phyloP scores from a whole-genome alignment of 2,888 invertebrate genomes.

The Xestia c-nigrum region DNA sequence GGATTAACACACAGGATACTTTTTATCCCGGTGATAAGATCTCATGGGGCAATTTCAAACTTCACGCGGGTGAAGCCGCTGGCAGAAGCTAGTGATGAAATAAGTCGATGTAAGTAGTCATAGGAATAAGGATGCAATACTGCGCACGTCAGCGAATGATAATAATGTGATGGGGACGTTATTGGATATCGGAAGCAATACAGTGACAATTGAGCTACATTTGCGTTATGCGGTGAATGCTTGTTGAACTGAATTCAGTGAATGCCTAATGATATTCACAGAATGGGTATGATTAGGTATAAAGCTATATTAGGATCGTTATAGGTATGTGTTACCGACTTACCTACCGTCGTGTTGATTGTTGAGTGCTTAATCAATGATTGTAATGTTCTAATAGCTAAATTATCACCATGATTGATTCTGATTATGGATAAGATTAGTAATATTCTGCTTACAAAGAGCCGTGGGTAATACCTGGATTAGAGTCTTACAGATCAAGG shows the following conservation, averaged over 20 bases:
- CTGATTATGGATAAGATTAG: background rate
- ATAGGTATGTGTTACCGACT: background rate
- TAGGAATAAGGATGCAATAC: constrained; percentile 37
- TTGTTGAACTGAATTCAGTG: constrained; percentile 51
- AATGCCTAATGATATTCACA: constrained; percentile 46
- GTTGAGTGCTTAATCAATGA: constrained; percentile 3
- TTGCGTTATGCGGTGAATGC: constrained; percentile 49
- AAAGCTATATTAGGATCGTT: constrained; percentile 9
- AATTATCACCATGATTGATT: background rate
- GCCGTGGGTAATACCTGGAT: background rate
- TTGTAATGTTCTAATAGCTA: background rate
- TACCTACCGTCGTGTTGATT: constrained; percentile 5
- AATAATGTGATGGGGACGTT: constrained; percentile 41
- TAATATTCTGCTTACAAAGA: background rate
- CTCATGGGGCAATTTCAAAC: no score
- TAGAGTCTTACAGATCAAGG: background rate
- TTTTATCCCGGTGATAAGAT: no score
- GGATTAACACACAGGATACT: no score
- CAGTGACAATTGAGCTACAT: constrained; percentile 39
- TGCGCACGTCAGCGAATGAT: constrained; percentile 47
- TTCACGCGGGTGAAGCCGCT: no score
- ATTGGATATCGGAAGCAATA: constrained; percentile 46
- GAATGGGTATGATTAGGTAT: constrained; percentile 32
- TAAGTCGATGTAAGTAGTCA: constrained; percentile 31
- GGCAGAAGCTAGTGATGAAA: constrained; percentile 25